Conservation (phyloP, 1,140 invertebrate species). For the Drosophila lini region DNA sequence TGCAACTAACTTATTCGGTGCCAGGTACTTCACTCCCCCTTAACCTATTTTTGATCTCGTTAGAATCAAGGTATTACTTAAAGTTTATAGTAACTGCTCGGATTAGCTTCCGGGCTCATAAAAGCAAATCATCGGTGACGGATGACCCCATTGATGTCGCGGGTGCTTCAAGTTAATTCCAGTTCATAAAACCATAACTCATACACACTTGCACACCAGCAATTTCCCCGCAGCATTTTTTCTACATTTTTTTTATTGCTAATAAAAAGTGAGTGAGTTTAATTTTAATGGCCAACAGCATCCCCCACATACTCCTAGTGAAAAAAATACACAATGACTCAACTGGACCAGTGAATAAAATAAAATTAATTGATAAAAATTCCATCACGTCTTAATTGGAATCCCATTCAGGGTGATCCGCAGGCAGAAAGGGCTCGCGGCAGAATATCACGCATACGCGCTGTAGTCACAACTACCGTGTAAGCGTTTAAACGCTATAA, state of each 20-base stretch:
- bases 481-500: conserved; percentile 3
- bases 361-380: conserved; percentile 76
- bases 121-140: conserved; percentile 31
- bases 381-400: conserved; percentile 74
- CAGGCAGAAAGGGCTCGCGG: conserved; percentile 1
- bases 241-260: conserved; percentile 42
- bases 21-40: background rate
- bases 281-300: conserved; percentile 49
- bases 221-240: conserved; percentile 5
- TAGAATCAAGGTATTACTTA: background rate
- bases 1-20: too few relatives aligned
- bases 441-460: conserved; percentile 33
- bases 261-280: conserved; percentile 54
- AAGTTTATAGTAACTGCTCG: background rate
- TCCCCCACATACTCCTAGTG: background rate
- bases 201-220: conserved; percentile 11
- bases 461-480: conserved; percentile 8
- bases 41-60: too few relatives aligned
- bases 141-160: conserved; percentile 19
- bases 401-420: conserved; percentile 39
- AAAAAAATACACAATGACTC: conserved; percentile 31
- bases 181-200: conserved; percentile 52
- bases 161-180: conserved; percentile 56
- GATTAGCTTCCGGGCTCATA: conserved; percentile 23
- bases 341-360: conserved; percentile 63